Evolutionary conservation across 1,140 invertebrate genomes (phyloP).

Genomic region (Drosophila paulistorum): DNA sequence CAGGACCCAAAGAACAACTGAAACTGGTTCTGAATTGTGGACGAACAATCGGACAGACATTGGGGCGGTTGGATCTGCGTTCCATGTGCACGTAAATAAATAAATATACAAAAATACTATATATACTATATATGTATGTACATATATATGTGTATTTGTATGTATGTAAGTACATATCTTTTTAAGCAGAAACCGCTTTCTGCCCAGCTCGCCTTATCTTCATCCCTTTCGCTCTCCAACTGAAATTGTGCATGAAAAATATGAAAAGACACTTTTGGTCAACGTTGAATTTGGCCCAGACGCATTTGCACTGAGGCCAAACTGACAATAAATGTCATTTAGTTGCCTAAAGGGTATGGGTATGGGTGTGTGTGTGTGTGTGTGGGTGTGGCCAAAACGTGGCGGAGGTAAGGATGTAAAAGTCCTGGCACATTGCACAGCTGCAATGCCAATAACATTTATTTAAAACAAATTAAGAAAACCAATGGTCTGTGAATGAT

Average conservation of each 20-base stretch:
- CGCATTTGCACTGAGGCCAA: conserved; percentile 30
- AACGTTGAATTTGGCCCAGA: conserved; percentile 33
- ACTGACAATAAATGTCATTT: conserved; percentile 79
- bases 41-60: not conserved
- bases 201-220: not conserved
- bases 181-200: conserved; percentile 13
- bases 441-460: conserved; percentile 70
- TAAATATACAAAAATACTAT: conserved; percentile 68
- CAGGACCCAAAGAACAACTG: conserved; percentile 42
- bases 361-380: too few relatives aligned
- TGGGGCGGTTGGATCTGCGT: conserved; percentile 21
- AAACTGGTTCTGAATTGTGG: conserved; percentile 30
- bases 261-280: conserved; percentile 73
- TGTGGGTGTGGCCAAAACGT: not conserved
- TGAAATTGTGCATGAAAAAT: conserved; percentile 77
- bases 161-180: not conserved
- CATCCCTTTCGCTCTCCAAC: not conserved
- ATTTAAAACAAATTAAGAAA: conserved; percentile 72
- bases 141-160: not conserved
- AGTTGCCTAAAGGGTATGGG: conserved; percentile 36
- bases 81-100: conserved; percentile 65
- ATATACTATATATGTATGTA: conserved; percentile 27
- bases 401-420: not conserved
- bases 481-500: conserved; percentile 62
- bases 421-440: conserved; percentile 40